Percentiles rank a stretch among this genome's conserved stretches.
These are phyloP conservation scores for Heliothis subflexa DNA, from an alignment of 1,140 invertebrate genomes.

Conservation along the genomic window DNA sequence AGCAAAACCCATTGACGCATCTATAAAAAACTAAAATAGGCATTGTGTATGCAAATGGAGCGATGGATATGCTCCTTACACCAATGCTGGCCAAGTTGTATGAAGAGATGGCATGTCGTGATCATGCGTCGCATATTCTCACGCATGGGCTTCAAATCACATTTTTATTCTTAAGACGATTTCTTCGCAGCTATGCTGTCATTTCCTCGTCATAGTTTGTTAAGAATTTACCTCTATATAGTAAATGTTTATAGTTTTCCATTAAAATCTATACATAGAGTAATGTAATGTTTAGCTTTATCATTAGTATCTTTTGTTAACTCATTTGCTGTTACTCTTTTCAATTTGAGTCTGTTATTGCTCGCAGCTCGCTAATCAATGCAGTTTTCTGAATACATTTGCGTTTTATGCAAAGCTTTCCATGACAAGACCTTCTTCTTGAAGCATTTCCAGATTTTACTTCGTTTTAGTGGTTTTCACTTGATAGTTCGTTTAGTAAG, in stretches of 20 bases:
- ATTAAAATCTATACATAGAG: background rate
- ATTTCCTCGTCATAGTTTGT: slow-evolving; percentile 26
- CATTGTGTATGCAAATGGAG: slow-evolving; percentile 34
- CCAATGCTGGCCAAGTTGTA: background rate
- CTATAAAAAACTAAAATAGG: background rate
- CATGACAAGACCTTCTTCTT: no score
- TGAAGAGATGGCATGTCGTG: slow-evolving; percentile 7
- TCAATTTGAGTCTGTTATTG: no score
- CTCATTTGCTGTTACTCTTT: no score
- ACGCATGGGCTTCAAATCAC: slow-evolving; percentile 48
- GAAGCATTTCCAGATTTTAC: no score
- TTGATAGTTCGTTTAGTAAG: no score
- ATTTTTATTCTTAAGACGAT: slow-evolving; percentile 61
- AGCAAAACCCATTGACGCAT: background rate
- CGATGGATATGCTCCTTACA: background rate
- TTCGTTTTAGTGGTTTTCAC: no score
- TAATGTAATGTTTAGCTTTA: background rate
- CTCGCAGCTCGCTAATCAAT: no score
- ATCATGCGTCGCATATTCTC: slow-evolving; percentile 45
- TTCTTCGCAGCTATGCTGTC: slow-evolving; percentile 58
- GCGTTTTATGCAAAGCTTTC: no score
- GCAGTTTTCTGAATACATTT: no score
- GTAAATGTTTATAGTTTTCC: background rate
- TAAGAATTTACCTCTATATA: slow-evolving; percentile 8
- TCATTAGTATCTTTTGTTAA: background rate